Base-by-base conservation (phyloP, 2,113 vertebrate species). In the Gnathonemus echidnorhynchus region DNA sequence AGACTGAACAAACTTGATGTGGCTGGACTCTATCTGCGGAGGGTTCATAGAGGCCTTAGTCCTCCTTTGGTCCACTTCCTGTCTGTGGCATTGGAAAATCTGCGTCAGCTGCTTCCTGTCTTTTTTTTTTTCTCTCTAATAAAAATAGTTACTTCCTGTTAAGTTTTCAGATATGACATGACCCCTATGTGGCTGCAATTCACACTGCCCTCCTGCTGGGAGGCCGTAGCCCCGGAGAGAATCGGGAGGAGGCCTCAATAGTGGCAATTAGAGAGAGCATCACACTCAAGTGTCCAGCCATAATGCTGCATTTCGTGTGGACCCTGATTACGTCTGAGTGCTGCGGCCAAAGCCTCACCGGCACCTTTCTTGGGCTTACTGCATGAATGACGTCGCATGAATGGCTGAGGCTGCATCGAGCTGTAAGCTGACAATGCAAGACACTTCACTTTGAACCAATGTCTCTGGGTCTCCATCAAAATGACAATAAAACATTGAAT, bases 131-230 rank as follows among this genome's bases (percentile, higher is more conserved):
- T 53, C 52, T 86, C 9, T 27, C 56, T 15, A 13, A 70, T 70
- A 70, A 70, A 70, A 70, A 86, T 52, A 86, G 50, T 58, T 21
- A 89, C 89, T 89, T 89, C 89, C 89, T 84, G 50, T 84, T 89
- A 84, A 53, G 77, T 52, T 84, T 50, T 86, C 21, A 49, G 21
- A 89, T 86, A 52, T 86, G 89, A 86, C 80, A 45, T 31, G 77
- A 56, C 50, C 39, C 21, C 35, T n/a, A 21, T n/a, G 46, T 8
- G n/a, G 45, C 24, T 50, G 39, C 77, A 45, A 2, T 83, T 83
- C 39, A 19, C 31, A 7, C 35, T 42, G 77, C 15, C 45, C 45
- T 46, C 17, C 4, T 6, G 27, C 11, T 53, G 86, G 46, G 50
- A 31, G 5, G 49, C 46, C 3, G 1, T 21, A 13, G 45, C 21